A percentile compares a stretch with the other conserved stretches of the same genome.
Evolutionary conservation across 2,797 vertebrate genomes (phyloP).

Genomic region (Paratrypauchen microcephalus): DNA sequence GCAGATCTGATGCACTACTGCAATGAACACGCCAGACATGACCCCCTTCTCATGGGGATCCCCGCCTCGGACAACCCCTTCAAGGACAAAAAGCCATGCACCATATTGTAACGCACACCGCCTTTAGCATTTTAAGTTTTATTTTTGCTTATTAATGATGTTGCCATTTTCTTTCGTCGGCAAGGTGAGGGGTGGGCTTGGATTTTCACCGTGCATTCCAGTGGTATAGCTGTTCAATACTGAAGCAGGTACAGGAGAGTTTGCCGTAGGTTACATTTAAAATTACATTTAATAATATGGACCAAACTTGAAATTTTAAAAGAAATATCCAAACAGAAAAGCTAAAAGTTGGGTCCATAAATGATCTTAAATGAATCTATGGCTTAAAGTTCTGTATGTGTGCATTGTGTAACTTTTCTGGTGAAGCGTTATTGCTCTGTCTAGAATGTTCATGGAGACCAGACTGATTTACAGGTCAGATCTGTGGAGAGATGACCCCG

Average conservation of each 20-base stretch:
- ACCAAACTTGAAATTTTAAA: too few species aligned
- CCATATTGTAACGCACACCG: slow-evolving; percentile 85
- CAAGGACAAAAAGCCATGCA: slow-evolving; percentile 97
- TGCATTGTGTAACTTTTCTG: too few species aligned
- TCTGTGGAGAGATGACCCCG: too few species aligned
- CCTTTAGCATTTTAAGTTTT: slow-evolving; percentile 34
- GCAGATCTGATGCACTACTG: slow-evolving; percentile 97
- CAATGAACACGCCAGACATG: slow-evolving; percentile 86
- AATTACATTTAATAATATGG: too few species aligned
- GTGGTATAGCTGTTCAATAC: slow-evolving; percentile 30
- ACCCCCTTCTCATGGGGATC: slow-evolving; percentile 91
- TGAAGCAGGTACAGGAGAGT: slow-evolving; percentile 11
- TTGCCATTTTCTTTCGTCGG: slow-evolving; percentile 54
- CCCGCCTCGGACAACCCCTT: slow-evolving; percentile 96
- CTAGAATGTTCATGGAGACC: too few species aligned
- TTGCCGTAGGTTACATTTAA: slow-evolving; percentile 1
- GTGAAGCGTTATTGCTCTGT: too few species aligned
- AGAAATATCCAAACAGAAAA: too few species aligned
- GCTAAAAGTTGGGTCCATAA: background rate
- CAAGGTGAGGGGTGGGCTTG: slow-evolving; percentile 42
- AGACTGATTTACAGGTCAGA: too few species aligned
- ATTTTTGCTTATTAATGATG: slow-evolving; percentile 62
- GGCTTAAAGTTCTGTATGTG: background rate
- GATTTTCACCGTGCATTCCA: slow-evolving; percentile 44
- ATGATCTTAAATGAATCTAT: background rate